These are phyloP conservation scores for Darevskia mixta DNA, from an alignment of 2,797 vertebrate genomes.

Conservation along the genomic window DNA sequence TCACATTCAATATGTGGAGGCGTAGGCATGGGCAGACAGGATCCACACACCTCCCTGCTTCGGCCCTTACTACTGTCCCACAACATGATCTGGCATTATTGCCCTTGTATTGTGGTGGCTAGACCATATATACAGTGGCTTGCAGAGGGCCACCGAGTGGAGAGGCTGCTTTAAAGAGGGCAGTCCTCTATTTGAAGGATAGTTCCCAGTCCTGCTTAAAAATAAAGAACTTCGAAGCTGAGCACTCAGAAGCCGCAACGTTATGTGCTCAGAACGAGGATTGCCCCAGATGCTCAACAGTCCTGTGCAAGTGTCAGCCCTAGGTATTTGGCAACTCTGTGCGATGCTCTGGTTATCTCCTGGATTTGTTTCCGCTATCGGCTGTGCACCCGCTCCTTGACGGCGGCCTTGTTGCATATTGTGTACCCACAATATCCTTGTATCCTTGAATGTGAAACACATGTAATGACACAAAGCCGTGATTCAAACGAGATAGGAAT, in stretches of 20 bases:
- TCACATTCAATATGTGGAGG: too few species aligned
- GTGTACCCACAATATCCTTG: too few species aligned
- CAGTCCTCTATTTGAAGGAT: too few species aligned
- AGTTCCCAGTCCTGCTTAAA: not conserved
- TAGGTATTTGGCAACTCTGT: not conserved
- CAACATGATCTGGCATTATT: too few species aligned
- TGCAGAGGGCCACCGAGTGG: too few species aligned
- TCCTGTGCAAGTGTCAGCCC: not conserved
- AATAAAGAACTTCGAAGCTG: not conserved
- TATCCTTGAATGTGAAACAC: not conserved
- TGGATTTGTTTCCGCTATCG: slow-evolving; percentile 22
- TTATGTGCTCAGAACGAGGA: too few species aligned
- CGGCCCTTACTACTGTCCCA: too few species aligned
- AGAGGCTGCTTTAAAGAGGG: too few species aligned
- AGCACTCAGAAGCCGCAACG: not conserved
- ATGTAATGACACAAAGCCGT: not conserved
- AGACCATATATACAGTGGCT: too few species aligned
- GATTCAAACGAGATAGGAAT: not conserved
- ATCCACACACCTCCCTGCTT: too few species aligned
- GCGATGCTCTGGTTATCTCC: not conserved
- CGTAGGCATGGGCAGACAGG: too few species aligned
- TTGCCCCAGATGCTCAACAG: not conserved
- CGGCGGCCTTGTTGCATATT: not conserved
- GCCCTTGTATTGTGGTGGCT: too few species aligned
- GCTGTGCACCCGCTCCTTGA: not conserved